Evolutionary conservation across 2,113 vertebrate species (phyloP).

Genomic region (Synchiropus splendidus): DNA sequence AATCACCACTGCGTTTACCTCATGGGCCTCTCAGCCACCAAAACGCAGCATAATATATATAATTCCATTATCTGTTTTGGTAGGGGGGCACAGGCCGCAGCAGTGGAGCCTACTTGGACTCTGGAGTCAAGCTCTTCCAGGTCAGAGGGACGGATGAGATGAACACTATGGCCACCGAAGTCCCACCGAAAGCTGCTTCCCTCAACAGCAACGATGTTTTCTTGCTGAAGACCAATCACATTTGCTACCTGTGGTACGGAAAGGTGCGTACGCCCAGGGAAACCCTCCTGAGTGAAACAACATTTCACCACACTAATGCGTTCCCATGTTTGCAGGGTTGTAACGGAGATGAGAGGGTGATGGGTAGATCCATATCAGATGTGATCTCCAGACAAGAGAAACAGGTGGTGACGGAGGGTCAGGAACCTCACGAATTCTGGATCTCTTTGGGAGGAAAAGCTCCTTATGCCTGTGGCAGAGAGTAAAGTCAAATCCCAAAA

Average conservation of each 20-base stretch:
- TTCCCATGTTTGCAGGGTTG: constrained; percentile 60
- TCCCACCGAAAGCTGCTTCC: constrained; percentile 70
- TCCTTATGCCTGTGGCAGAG: constrained; percentile 77
- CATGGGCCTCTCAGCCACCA: too few relatives aligned
- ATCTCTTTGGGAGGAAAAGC: constrained; percentile 79
- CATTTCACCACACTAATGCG: too few relatives aligned
- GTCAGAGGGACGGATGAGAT: constrained; percentile 72
- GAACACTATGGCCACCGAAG: constrained; percentile 81
- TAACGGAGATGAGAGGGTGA: constrained; percentile 82
- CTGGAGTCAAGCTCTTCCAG: constrained; percentile 72
- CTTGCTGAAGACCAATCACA: constrained; percentile 64
- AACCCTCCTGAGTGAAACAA: too few relatives aligned
- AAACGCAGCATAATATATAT: not conserved
- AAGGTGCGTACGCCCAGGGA: constrained; percentile 69
- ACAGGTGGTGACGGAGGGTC: constrained; percentile 78
- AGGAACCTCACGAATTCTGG: constrained; percentile 86
- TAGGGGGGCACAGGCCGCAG: constrained; percentile 75
- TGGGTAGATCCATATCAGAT: constrained; percentile 75
- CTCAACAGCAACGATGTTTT: constrained; percentile 84
- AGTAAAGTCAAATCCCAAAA: constrained; percentile 49
- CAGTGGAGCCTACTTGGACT: constrained; percentile 47
- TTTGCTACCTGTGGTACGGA: constrained; percentile 81
- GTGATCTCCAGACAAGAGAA: constrained; percentile 75
- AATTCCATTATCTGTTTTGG: too few relatives aligned
- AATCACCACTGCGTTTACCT: too few relatives aligned